Evolutionary conservation across 2,113 vertebrate species (phyloP).

Genomic region (Pelusios castaneus): DNA sequence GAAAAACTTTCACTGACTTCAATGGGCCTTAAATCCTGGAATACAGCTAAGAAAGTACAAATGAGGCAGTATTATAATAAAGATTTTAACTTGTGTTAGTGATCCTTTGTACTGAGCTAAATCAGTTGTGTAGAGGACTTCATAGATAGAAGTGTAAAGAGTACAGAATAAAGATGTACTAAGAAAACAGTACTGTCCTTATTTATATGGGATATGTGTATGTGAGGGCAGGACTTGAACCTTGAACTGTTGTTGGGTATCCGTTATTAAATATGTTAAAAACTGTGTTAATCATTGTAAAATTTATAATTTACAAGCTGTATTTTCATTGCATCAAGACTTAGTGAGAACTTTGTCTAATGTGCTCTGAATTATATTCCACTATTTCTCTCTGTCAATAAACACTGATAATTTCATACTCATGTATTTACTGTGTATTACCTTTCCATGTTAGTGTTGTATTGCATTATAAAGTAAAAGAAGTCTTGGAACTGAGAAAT

Average conservation of each 20-base stretch:
- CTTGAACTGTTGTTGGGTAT: background rate
- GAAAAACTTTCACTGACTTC: background rate
- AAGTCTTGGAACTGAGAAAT: background rate
- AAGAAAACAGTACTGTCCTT: background rate
- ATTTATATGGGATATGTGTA: background rate
- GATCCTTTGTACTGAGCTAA: background rate
- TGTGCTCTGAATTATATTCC: accelerated
- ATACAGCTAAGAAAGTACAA: background rate
- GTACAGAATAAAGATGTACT: background rate
- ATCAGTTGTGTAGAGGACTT: background rate
- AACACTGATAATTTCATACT: conserved; percentile 17
- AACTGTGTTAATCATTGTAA: background rate
- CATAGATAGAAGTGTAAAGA: background rate
- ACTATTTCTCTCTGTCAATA: conserved; percentile 32
- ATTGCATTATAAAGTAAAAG: background rate
- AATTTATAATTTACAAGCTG: background rate
- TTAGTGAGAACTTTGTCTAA: background rate
- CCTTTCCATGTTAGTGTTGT: accelerated
- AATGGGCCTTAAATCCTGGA: background rate
- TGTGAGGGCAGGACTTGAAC: background rate
- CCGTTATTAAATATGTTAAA: background rate
- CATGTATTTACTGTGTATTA: background rate
- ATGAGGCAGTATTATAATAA: accelerated
- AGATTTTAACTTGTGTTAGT: background rate
- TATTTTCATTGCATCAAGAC: background rate